A percentile compares a stretch with the other conserved stretches of the same genome.
phyloP scores from a whole-genome alignment of 2,797 vertebrate genomes.

The Balearica regulorum region DNA sequence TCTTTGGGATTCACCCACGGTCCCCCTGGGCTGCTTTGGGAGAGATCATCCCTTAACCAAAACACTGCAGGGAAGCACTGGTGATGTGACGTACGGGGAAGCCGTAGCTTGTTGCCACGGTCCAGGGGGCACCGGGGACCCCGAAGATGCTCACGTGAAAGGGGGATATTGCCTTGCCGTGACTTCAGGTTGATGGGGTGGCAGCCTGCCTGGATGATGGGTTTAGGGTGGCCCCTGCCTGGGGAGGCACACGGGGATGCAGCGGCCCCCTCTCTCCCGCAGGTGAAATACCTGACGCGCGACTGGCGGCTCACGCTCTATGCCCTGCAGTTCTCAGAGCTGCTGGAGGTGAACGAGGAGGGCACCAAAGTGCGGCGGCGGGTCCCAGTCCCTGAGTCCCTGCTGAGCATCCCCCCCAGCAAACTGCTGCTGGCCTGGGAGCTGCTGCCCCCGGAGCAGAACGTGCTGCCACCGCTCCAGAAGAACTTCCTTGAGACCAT shows the following conservation, averaged over 20 bases:
- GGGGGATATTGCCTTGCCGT: fast-evolving
- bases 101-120: fast-evolving
- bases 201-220: fast-evolving
- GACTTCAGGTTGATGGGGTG: too few relatives aligned
- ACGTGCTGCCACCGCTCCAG: neutral
- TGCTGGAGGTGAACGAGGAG: constrained; percentile 81
- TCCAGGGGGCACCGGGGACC: fast-evolving
- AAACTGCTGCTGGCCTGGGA: constrained; percentile 80
- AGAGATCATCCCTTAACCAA: fast-evolving
- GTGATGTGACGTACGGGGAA: fast-evolving
- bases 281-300: constrained; percentile 81
- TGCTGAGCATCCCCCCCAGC: constrained; percentile 76
- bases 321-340: constrained; percentile 70
- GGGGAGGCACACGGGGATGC: fast-evolving
- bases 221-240: neutral
- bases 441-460: constrained; percentile 35
- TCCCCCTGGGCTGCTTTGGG: fast-evolving
- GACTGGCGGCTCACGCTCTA: constrained; percentile 80
- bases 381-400: constrained; percentile 71
- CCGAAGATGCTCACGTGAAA: fast-evolving
- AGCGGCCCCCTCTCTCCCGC: fast-evolving
- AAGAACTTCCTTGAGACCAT: constrained; percentile 68
- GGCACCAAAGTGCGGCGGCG: constrained; percentile 79
- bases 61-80: fast-evolving
- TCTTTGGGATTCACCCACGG: fast-evolving